phyloP scores from a whole-genome alignment of 2,797 vertebrate species.

The Hippocampus kuda region DNA sequence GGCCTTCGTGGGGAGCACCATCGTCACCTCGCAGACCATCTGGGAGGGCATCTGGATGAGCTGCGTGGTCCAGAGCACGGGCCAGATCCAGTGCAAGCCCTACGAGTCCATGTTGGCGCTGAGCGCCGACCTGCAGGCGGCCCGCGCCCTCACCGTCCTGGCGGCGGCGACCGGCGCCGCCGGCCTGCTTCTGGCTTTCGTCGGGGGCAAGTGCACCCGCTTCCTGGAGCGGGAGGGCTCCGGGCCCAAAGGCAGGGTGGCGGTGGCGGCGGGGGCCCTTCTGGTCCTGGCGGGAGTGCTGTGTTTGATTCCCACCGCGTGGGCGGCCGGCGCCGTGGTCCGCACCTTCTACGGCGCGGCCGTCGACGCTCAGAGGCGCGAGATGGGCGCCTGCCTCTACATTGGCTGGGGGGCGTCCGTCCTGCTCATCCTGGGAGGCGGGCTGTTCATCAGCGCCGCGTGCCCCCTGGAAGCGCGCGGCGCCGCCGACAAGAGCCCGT shows the following conservation, averaged over 20 bases:
- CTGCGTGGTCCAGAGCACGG: constrained; percentile 69
- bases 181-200: constrained; percentile 67
- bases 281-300: constrained; percentile 63
- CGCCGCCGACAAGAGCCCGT: constrained; percentile 35
- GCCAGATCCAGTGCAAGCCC: constrained; percentile 64
- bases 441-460: constrained; percentile 69
- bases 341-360: constrained; percentile 69
- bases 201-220: constrained; percentile 75
- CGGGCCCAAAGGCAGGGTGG: constrained; percentile 56
- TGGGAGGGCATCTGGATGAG: constrained; percentile 77
- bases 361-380: constrained; percentile 71
- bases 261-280: constrained; percentile 55
- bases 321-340: constrained; percentile 62
- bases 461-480: constrained; percentile 40
- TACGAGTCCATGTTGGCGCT: constrained; percentile 67
- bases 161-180: constrained; percentile 47
- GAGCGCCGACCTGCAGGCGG: constrained; percentile 58
- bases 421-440: constrained; percentile 78
- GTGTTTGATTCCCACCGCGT: constrained; percentile 66
- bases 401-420: constrained; percentile 82
- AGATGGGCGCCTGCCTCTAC: constrained; percentile 82
- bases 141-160: constrained; percentile 60
- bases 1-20: constrained; percentile 67
- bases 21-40: constrained; percentile 63
- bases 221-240: constrained; percentile 56